Conservation (phyloP, 2,888 invertebrate genomes). For the Tenthredo amoena region DNA sequence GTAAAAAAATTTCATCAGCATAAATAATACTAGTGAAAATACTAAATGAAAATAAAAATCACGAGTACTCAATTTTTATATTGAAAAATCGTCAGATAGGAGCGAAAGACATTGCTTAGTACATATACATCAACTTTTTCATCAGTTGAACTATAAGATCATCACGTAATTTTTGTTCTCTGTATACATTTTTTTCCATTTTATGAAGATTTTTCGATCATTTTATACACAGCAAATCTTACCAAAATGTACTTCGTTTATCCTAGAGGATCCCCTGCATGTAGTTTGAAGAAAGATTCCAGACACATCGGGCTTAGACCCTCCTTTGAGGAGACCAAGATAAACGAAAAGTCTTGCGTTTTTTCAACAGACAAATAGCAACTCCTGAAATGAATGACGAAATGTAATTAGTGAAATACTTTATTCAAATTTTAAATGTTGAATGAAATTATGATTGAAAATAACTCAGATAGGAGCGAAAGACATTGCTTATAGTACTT, state of each 20-base stretch:
- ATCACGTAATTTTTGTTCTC: conserved; percentile 63
- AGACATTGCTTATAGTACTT: conserved; percentile 67
- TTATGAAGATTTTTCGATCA: neutral
- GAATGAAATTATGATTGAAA: neutral
- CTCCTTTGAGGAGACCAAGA: neutral
- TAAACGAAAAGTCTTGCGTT: neutral
- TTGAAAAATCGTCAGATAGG: conserved; percentile 59
- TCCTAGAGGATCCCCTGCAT: neutral
- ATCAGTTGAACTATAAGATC: conserved; percentile 76
- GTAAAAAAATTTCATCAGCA: neutral
- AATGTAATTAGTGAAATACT: neutral
- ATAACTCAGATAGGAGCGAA: conserved; percentile 72
- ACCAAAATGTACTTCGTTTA: neutral
- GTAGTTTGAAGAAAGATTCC: neutral
- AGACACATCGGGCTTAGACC: neutral
- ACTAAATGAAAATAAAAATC: too few relatives aligned
- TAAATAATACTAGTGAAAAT: neutral
- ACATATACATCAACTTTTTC: conserved; percentile 66
- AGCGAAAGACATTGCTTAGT: conserved; percentile 74
- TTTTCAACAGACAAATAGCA: neutral
- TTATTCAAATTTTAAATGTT: neutral
- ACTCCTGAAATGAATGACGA: neutral
- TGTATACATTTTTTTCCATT: neutral
- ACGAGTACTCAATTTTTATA: neutral
- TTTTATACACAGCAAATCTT: neutral